phyloP scores from a whole-genome alignment of 23 tunicate genomes.

The Ascidia mentula region DNA sequence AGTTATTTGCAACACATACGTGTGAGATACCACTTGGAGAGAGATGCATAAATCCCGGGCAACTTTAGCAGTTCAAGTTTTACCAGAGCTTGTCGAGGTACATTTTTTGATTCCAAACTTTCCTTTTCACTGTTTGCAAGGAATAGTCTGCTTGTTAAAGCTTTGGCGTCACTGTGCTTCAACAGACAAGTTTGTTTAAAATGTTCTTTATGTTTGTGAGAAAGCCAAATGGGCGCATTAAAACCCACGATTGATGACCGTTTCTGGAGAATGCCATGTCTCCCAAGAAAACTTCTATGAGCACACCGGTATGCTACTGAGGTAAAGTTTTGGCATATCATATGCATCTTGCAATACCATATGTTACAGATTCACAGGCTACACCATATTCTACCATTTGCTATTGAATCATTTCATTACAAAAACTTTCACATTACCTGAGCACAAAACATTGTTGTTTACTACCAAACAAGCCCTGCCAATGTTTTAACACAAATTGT shows the following conservation, averaged over 20 bases:
- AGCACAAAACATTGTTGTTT: too few relatives aligned
- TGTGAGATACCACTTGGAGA: slow-evolving; percentile 88
- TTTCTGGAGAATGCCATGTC: not conserved
- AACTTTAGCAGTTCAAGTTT: slow-evolving; percentile 13
- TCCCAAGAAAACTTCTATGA: not conserved
- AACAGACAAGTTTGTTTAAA: not conserved
- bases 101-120: not conserved
- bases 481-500: too few relatives aligned
- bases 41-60: slow-evolving; percentile 68
- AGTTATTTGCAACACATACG: slow-evolving; percentile 28
- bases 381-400: too few relatives aligned
- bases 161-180: not conserved
- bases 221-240: not conserved
- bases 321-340: not conserved
- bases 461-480: too few relatives aligned
- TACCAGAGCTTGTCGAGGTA: not conserved
- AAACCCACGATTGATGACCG: not conserved
- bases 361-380: too few relatives aligned
- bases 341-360: not conserved
- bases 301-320: not conserved
- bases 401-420: not conserved
- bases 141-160: not conserved
- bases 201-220: not conserved
- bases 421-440: not conserved
- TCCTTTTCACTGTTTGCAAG: not conserved